These are phyloP conservation scores for Anas platyrhynchos DNA, from an alignment of 2,113 vertebrate species.

Conservation along the genomic window DNA sequence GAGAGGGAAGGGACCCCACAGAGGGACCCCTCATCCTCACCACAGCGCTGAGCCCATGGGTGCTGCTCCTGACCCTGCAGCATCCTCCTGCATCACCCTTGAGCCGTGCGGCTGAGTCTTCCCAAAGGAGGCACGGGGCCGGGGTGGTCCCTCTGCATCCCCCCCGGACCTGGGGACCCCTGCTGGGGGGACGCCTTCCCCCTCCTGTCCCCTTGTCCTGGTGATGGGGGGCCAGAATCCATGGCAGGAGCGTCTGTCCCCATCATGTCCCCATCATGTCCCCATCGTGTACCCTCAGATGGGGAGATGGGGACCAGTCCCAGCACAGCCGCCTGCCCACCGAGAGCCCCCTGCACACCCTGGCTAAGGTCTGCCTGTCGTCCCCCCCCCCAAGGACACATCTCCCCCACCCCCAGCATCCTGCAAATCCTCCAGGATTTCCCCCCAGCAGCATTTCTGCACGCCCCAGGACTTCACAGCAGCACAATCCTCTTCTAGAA, in stretches of 20 bases:
- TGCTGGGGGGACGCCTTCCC: too few relatives aligned
- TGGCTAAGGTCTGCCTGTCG: background rate
- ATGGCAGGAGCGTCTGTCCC: background rate
- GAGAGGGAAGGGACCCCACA: background rate
- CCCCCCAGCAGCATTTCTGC: background rate
- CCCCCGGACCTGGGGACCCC: too few relatives aligned
- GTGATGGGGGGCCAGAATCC: background rate
- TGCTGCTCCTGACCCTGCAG: fast-evolving
- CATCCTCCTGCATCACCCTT: too few relatives aligned
- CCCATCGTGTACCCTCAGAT: fast-evolving
- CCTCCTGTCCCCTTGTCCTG: background rate
- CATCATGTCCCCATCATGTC: background rate
- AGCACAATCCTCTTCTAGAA: fast-evolving
- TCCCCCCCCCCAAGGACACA: background rate
- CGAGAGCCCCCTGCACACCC: fast-evolving
- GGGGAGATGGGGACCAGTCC: background rate
- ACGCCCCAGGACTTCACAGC: background rate
- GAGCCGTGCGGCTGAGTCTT: too few relatives aligned
- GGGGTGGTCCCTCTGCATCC: too few relatives aligned
- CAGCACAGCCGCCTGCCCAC: fast-evolving
- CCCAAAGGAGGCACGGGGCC: too few relatives aligned
- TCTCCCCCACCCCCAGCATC: background rate
- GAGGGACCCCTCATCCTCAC: fast-evolving
- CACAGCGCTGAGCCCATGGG: fast-evolving
- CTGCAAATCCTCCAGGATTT: background rate